Base-by-base conservation (phyloP, 2,113 vertebrate genomes). In the Pterocles burchelli region DNA sequence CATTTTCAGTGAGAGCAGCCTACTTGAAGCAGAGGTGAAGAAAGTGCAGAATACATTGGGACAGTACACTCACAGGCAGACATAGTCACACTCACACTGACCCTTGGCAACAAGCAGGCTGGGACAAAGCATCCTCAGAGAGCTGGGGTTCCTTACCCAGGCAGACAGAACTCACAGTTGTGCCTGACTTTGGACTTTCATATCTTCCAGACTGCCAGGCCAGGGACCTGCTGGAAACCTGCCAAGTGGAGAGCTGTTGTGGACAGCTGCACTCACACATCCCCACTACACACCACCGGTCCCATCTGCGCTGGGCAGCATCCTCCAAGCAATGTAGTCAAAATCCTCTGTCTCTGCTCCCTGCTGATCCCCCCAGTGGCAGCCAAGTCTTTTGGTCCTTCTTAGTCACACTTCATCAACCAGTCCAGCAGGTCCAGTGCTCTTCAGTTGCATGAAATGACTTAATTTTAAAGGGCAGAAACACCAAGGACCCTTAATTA, bases 251-350 rank as follows among this genome's bases (percentile, higher is more conserved):
- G 55, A 55, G 16, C 5, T 66, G 28, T 26, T 55, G 24, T 10
- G 6, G 3, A 4, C 2, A 1, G 9, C 15, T 84, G 16, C 12
- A 5, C 13, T 75, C 33, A 84, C 13, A 11, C 13, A 17, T n/a
- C 13, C 3, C 13, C 4, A 2, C 2, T 7, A 65, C 10, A 17
- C 20, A 46, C 24, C 7, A 48, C 12, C 1, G 0, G 17, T 82
- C 31, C 18, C 7, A 2, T 11, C 20, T 48, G 16, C 0, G 1
- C 36, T 63, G 29, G 20, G 31, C 13, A 65, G 16, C 1, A 3
- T 67, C 17, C 7, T 71, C 17, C 22, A 71, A 85, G 11, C 3
- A 54, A 4, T 20, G 33, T 9, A n/a, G 25, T 16, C 13, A 71
- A 74, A 90, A 63, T 45, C 38, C 11, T 46, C 5, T 3, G 5